Base-by-base conservation (phyloP, 2,797 vertebrate genomes). In the Coregonus ussuriensis region DNA sequence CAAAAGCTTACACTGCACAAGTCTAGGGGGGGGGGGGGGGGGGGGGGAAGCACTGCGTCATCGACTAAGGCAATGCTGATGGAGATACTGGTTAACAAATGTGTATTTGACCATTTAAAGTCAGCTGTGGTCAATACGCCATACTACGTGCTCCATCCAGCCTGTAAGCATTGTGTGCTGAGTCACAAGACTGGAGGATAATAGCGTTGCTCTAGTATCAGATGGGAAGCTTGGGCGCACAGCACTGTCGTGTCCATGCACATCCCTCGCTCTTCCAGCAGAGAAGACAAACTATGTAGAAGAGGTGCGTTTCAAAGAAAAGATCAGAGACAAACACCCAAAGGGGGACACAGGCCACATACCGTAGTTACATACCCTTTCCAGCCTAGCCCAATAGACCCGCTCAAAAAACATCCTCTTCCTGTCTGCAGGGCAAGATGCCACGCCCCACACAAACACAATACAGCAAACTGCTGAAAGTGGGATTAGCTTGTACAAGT, bases 261-360 rank as follows among this genome's bases (percentile, higher is more conserved):
- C 1, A 25, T 66, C 70, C 70, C 41, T 70, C 14, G 1, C 16
- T 70, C 29, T 53, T 51, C 71, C 41, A 47, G 41, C 41, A 47
- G 16, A 73, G 68, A 77, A 63, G 9, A 72, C 65, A 77, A 53
- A 51, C 25, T 15, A 41, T 54, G 41, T 21, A 73, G n/a, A 63
- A 18, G 56, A 52, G 71, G 69, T 53, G 18, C 51, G 74, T 68
- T 71, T 74, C 52, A 79, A 80, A 77, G 81, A 75, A 76, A 16
- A 25, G 77, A 86, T 77, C 76, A 77, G 13, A 82, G 37, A 54
- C 78, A 75, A 37, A 71, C 51, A 76, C 59, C 56, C 56, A 66
- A 7, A 53, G 41, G 74, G 51, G 1, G 33, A 41, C 6, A 78
- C 18, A 71, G 68, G 68, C 68, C 72, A 68, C 52, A 62, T 13